phyloP scores from a whole-genome alignment of 2,888 invertebrate genomes.

The Amblyjoppa fuscipennis region DNA sequence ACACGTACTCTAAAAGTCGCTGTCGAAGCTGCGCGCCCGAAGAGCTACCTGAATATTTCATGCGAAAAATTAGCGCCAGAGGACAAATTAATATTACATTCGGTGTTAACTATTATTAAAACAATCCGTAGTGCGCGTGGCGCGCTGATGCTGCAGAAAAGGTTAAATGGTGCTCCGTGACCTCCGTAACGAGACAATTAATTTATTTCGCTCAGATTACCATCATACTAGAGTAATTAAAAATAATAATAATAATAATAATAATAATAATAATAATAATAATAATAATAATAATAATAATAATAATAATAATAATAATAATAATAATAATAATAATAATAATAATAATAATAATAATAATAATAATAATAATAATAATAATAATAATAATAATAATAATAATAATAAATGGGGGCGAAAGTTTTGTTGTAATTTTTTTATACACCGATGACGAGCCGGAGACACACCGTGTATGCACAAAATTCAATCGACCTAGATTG shows the following conservation, averaged over 20 bases:
- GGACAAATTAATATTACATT: not conserved
- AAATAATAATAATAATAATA: not conserved
- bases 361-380: too few relatives aligned
- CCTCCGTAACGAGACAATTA: constrained; percentile 11
- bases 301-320: not conserved
- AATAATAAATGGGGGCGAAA: not conserved
- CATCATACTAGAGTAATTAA: not conserved
- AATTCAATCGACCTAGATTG: constrained; percentile 60
- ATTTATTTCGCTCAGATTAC: constrained; percentile 7
- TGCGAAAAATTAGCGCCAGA: not conserved
- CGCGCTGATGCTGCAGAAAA: not conserved
- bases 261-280: too few relatives aligned
- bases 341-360: not conserved
- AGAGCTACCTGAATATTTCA: not conserved
- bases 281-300: too few relatives aligned
- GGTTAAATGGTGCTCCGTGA: not conserved
- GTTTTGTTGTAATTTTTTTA: constrained; percentile 11
- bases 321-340: too few relatives aligned
- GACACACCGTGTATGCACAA: constrained; percentile 26
- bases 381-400: too few relatives aligned
- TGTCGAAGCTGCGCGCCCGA: not conserved
- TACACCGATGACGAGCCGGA: constrained; percentile 21
- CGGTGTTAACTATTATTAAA: not conserved
- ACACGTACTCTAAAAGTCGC: too few relatives aligned
- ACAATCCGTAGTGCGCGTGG: not conserved